Conservation (phyloP, 2,797 vertebrate species). For the Neosilurus mollespiculum region DNA sequence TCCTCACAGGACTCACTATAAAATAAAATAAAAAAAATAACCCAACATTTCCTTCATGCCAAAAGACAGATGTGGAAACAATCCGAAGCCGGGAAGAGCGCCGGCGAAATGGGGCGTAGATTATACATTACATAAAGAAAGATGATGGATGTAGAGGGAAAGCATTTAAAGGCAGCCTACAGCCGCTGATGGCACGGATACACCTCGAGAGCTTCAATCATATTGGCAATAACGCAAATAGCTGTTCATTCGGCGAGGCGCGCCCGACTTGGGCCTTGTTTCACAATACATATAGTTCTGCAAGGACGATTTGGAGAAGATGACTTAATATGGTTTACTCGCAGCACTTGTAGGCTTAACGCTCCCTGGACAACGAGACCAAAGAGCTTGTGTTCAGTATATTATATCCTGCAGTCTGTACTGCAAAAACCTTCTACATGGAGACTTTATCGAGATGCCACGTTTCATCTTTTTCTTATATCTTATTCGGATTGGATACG, state of each 20-base stretch:
- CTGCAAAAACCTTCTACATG: neutral
- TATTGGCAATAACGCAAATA: constrained; percentile 38
- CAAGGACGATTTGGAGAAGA: neutral
- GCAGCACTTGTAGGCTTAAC: neutral
- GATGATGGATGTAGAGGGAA: constrained; percentile 53
- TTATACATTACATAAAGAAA: constrained; percentile 55
- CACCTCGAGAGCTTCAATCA: constrained; percentile 54
- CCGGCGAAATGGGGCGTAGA: constrained; percentile 51
- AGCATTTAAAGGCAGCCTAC: constrained; percentile 52
- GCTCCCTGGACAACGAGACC: neutral
- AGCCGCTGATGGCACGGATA: constrained; percentile 45
- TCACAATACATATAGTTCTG: constrained; percentile 44
- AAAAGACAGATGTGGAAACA: constrained; percentile 34
- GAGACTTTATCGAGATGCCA: neutral
- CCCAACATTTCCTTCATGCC: constrained; percentile 34
- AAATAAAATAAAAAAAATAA: neutral
- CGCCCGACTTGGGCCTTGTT: constrained; percentile 46
- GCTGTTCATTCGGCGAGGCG: constrained; percentile 49
- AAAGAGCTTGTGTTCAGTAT: neutral
- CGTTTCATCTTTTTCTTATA: neutral
- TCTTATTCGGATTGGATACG: neutral
- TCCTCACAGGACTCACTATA: constrained; percentile 38
- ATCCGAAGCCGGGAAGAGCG: constrained; percentile 39
- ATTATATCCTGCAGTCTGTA: neutral
- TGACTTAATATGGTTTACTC: neutral